These are phyloP conservation scores for Salticus scenicus DNA, from an alignment of 2,888 invertebrate species.

Conservation along the genomic window DNA sequence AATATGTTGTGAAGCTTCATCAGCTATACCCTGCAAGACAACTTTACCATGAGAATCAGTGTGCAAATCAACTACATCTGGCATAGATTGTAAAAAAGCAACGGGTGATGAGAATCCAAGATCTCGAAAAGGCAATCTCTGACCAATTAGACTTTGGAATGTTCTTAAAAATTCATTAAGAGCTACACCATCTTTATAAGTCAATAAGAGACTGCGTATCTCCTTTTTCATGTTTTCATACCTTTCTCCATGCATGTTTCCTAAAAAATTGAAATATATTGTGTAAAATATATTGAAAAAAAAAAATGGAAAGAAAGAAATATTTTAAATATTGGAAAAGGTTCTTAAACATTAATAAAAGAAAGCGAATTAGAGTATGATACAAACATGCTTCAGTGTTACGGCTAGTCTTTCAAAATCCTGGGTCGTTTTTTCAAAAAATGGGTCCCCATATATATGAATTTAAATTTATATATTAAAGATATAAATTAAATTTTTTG, in stretches of 20 bases:
- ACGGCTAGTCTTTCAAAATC: no score
- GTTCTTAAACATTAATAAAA: no score
- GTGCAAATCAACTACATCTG: conserved; percentile 39
- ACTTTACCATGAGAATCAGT: conserved; percentile 13
- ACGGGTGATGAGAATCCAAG: conserved; percentile 28
- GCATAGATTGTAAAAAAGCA: conserved; percentile 32
- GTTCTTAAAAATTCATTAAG: conserved; percentile 29
- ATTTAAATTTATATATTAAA: no score
- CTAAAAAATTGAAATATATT: neutral
- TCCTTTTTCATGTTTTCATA: conserved; percentile 34
- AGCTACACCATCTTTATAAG: conserved; percentile 23
- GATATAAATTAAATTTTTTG: no score
- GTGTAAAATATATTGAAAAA: no score
- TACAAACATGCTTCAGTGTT: no score
- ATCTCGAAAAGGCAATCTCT: conserved; percentile 21
- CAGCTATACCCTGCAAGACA: conserved; percentile 24
- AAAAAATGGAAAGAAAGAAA: no score
- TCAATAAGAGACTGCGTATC: conserved; percentile 42
- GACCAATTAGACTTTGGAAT: conserved; percentile 29
- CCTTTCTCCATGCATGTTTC: neutral
- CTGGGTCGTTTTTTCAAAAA: no score
- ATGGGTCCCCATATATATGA: no score
- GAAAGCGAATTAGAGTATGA: no score
- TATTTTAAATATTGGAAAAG: no score
- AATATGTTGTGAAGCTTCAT: conserved; percentile 51